Base-by-base conservation (phyloP, 2,888 invertebrate species). In the Carcina quercana region DNA sequence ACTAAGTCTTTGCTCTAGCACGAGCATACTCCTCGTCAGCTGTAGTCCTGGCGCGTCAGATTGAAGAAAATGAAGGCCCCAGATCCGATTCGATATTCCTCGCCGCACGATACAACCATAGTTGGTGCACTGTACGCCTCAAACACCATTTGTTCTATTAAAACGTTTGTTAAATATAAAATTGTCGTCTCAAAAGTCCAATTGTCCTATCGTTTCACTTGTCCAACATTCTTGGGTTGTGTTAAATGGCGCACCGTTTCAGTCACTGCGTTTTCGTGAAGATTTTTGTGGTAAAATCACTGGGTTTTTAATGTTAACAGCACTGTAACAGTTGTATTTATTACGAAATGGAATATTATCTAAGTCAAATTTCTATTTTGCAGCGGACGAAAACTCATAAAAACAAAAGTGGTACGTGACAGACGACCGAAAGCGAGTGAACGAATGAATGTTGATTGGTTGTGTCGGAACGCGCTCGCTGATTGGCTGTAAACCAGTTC, bases 1-100 rank as follows among this genome's bases (percentile, higher is more conserved):
- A 62, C 66, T 72, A 51, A 83, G 66, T 68, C 71, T 73, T 63
- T 82, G 83, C 82, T 83, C 83, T 67, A 78, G 60, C 15, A 82
- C 73, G 80, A 83, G 82, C 83, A 83, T 83, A 49, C 38, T 73
- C 56, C 73, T 76, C 68, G 83, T 83, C 83, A 83, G 83, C 83
- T 83, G 51, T 82, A 65, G 51, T 83, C 83, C 58, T 83, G 83
- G 42, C 83, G 67, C 36, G 82, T 83, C 54, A 83, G 51, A 54
- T 83, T 83, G 60, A 73, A 76, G 67, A 74, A 82, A 49, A 75
- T 63, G 48, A 83, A 82, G 42, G 82, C 80, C 42, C 80, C 82
- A 42, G 69, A 74, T 37, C 71, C 64, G 32, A 72, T 56, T 38
- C 70, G 70, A 56, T 65, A 70, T 40, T 60, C 63, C 41, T 59